Evolutionary conservation across 2,888 invertebrate genomes (phyloP), one percentile per base, ranked within the genome.

Genomic region (Drosophila trichaetosa): DNA sequence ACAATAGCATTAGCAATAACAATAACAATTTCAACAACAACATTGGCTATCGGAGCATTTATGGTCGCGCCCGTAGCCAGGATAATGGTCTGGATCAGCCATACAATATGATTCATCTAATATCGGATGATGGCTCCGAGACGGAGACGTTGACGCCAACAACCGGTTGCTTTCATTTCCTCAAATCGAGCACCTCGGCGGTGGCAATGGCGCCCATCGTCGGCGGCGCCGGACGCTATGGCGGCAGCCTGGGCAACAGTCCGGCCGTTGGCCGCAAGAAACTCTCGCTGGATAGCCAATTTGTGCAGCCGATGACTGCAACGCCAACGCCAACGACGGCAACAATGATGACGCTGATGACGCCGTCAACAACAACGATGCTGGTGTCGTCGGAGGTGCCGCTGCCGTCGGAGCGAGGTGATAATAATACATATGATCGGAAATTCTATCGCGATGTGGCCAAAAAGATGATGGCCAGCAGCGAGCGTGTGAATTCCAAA

Each of bases 361-460:
- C 38, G 24, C 21, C 58, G 21, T 6, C 69, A 24, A n/a, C 66
- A 11, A 56, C 38, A 31, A n/a, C 62, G 18, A 60, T 77, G 46
- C 42, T 74, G 13, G 6, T 34, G 18, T 11, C 27, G 7, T 13
- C 75, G 0, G 38, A 73, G 4, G 10, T 46, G 13, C 31, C 74
- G 1, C 10, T 24, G 13, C 24, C 74, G 1, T 8, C 31, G 18
- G 78, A 86, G 18, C 34, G 73, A 0, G 54, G 62, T 40, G 93
- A 92, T 51, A 91, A 92, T 80, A 90, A 92, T 10, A 93, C 93
- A 2, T 93, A 93, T 51, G 93, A 93, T 85, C 91, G 93, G 13
- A 90, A 91, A 27, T 93, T 93, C 72, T 93, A 93, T 77, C 87
- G 90, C 27, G 92, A 93, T 59, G 87, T 89, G 63, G 57, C 66